Base-by-base conservation (phyloP, 1,140 invertebrate genomes). In the Mya arenaria region DNA sequence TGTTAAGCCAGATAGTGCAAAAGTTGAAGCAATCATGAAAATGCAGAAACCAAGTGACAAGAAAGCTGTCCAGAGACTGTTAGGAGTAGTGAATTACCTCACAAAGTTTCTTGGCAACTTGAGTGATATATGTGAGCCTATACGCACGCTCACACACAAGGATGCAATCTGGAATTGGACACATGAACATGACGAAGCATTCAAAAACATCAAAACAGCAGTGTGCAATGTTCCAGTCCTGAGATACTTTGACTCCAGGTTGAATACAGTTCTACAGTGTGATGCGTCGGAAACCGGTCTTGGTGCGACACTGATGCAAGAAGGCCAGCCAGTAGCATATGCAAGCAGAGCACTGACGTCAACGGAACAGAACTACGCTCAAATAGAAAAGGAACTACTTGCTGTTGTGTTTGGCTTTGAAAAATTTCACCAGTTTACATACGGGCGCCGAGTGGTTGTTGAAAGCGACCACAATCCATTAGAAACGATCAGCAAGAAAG, bases 391-490 rank as follows among this genome's bases (percentile, higher is more conserved):
- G 52, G 85, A 89, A 55, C 34, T 85, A 10, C 77, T 88, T 4
- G 80, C 86, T 30, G 79, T 87, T 17, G 48, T 85, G 5, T 89
- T 92, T 88, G 93, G 92, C 8, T 89, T 95, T 8, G 89, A 92
- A 68, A 93, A 92, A 85, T 95, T 94, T 88, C 88, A 94, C 23
- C 86, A 94, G 41, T 95, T 93, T 84, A 79, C 93, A 15, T 93
- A 88, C 89, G 94, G 92, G 48, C 86, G 86, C 32, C 56, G 82
- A 19, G 66, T 89, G 4, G 68, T 55, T 15, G 83, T 91, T 3
- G 44, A 85, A 63, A 91, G 87, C n/a, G 92, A 92, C 63, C 91
- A 92, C 41, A 91, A 92, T 71, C 91, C 91, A 23, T 74, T 93
- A 6, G 88, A 92, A 36, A 36, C 44, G n/a, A 93, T 94, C 71